Evolutionary conservation across 1,140 invertebrate genomes (phyloP), one percentile per base, ranked within the genome.

Genomic region (Drosophila subpulchrella): DNA sequence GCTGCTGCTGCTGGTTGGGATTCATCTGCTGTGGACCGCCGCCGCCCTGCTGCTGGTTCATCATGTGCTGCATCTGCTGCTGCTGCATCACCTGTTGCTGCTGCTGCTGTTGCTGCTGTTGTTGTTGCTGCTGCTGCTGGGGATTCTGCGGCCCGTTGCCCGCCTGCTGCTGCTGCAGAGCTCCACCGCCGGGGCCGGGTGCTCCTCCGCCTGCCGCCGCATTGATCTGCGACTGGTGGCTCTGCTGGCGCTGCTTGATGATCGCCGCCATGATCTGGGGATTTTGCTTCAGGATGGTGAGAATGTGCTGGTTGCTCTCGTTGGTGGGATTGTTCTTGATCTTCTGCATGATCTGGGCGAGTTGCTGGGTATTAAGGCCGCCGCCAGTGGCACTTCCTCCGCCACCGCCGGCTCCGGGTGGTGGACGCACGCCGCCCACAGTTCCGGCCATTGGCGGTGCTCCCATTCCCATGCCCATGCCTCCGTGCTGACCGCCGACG

Each of bases 261-360:
- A 99, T 98, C 51, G 98, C 97, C 58, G 98, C 98, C 98, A 99
- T 99, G 11, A 99, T 94, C 66, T 97, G 97, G 47, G 98, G 98
- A 94, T 99, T 98, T 48, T 96, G 96, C 93, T 98, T 98, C 47
- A 99, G 95, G 82, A 99, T 98, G 78, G 96, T 95, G 30, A 99
- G 93, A 54, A 99, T 97, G 93, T 98, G 97, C 86, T 97, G 96
- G 86, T 99, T 98, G 90, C 98, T 97, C 81, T 98, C 97, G 50
- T 96, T 97, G 39, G 83, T 90, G 62, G 95, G 96, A 13, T 97
- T 97, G 83, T 96, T 97, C 80, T 97, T 96, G 30, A 99, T 94
- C 41, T 97, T 98, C 58, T 96, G 95, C 94, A 99, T 95, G 13
- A 99, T 95, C 91, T 98, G 97, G 72, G 98, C 97, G 38, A 99